Conservation (phyloP, 2,888 invertebrate genomes). For the Drosophila robusta region DNA sequence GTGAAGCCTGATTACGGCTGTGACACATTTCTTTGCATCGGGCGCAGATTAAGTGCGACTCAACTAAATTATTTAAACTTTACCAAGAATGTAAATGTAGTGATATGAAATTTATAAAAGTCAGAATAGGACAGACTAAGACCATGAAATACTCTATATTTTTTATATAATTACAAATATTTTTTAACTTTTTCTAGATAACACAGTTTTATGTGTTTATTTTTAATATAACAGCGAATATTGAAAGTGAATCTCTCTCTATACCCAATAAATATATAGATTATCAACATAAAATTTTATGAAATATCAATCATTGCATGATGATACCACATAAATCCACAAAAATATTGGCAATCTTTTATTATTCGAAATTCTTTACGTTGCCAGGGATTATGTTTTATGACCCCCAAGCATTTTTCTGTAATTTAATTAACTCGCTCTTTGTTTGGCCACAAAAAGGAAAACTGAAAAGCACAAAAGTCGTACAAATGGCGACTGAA, state of each 20-base stretch:
- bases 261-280: not conserved
- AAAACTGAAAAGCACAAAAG: not conserved
- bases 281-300: not conserved
- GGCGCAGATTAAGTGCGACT: conserved; percentile 36
- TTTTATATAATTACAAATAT: too few species aligned
- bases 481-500: not conserved
- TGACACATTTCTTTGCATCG: conserved; percentile 12
- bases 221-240: too few species aligned
- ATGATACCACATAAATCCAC: not conserved
- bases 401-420: not conserved
- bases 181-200: too few species aligned
- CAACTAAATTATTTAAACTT: conserved; percentile 44
- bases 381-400: not conserved
- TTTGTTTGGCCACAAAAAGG: not conserved
- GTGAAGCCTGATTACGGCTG: not conserved
- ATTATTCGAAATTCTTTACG: not conserved
- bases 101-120: not conserved
- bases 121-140: too few species aligned
- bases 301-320: not conserved
- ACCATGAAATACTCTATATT: too few species aligned
- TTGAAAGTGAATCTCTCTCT: not conserved
- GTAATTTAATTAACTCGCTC: conserved; percentile 1
- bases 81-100: conserved; percentile 4
- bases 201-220: too few species aligned
- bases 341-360: conserved; percentile 1